These are phyloP conservation scores for Bombus impatiens DNA, from an alignment of 1,140 invertebrate species.

Conservation along the genomic window DNA sequence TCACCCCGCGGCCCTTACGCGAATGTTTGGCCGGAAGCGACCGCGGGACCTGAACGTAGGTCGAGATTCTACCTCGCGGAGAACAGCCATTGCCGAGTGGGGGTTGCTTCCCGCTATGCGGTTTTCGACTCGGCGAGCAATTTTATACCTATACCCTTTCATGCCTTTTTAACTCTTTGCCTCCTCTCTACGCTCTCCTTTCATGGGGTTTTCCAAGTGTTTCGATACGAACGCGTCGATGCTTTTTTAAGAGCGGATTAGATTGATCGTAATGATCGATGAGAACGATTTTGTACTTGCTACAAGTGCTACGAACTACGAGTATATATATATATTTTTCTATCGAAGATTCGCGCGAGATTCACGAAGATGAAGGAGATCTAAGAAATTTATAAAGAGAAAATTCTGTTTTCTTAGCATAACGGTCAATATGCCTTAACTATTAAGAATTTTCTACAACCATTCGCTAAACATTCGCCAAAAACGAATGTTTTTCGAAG, in stretches of 20 bases:
- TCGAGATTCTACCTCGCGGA: slow-evolving; percentile 57
- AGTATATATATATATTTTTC: no score
- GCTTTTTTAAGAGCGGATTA: background rate
- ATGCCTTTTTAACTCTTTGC: background rate
- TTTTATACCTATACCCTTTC: background rate
- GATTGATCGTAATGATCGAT: background rate
- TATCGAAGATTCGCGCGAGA: background rate
- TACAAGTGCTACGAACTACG: no score
- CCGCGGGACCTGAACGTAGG: slow-evolving; percentile 60
- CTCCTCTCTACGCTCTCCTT: background rate
- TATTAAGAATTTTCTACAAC: background rate
- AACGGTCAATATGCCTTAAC: background rate
- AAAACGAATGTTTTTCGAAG: background rate
- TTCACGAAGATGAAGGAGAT: background rate
- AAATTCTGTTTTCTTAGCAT: background rate
- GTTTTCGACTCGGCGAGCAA: slow-evolving; percentile 10
- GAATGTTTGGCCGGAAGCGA: slow-evolving; percentile 53
- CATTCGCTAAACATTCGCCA: background rate
- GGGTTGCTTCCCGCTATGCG: slow-evolving; percentile 28
- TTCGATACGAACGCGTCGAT: background rate
- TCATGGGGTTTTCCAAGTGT: background rate
- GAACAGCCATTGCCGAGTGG: background rate
- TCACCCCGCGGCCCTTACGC: background rate
- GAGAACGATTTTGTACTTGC: no score
- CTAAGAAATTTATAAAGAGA: background rate